These are phyloP conservation scores for Mesoclemmys tuberculata DNA, from an alignment of 2,113 vertebrate species.

Conservation along the genomic window DNA sequence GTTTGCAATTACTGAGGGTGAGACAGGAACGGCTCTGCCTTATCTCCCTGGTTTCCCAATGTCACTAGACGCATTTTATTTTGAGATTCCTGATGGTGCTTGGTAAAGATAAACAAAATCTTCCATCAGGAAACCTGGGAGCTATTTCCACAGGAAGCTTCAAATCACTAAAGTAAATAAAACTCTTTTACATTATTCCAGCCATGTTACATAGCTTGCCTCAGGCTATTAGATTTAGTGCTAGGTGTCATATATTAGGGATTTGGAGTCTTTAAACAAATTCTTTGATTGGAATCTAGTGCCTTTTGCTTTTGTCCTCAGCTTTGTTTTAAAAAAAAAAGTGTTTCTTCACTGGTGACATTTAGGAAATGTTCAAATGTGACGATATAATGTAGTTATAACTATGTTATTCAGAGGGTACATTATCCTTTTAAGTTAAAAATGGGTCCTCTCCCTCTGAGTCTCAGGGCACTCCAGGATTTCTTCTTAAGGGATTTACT, in stretches of 20 bases:
- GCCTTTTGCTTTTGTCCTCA: constrained; percentile 18
- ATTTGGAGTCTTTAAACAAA: constrained; percentile 28
- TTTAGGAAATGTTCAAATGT: constrained; percentile 50
- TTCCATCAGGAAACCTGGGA: constrained; percentile 99
- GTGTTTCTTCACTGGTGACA: background rate
- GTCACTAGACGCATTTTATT: constrained; percentile 96
- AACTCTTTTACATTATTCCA: constrained; percentile 81
- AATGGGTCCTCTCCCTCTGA: constrained; percentile 32
- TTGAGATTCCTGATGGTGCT: constrained; percentile 98
- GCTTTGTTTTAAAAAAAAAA: constrained; percentile 13
- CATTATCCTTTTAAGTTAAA: constrained; percentile 24
- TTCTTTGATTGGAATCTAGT: background rate
- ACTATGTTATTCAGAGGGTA: constrained; percentile 38
- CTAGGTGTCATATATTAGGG: constrained; percentile 60
- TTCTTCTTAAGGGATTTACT: constrained; percentile 43
- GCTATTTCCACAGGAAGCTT: constrained; percentile 99
- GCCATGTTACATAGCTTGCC: constrained; percentile 61
- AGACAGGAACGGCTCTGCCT: constrained; percentile 93
- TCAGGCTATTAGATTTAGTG: constrained; percentile 52
- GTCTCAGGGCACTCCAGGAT: constrained; percentile 11
- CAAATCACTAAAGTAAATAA: constrained; percentile 99
- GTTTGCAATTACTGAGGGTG: constrained; percentile 83
- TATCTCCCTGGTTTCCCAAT: constrained; percentile 89
- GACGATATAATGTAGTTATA: constrained; percentile 43
- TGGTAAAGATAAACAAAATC: constrained; percentile 99